Conservation (phyloP, 2,888 invertebrate genomes). For the Lithosia quadra region DNA sequence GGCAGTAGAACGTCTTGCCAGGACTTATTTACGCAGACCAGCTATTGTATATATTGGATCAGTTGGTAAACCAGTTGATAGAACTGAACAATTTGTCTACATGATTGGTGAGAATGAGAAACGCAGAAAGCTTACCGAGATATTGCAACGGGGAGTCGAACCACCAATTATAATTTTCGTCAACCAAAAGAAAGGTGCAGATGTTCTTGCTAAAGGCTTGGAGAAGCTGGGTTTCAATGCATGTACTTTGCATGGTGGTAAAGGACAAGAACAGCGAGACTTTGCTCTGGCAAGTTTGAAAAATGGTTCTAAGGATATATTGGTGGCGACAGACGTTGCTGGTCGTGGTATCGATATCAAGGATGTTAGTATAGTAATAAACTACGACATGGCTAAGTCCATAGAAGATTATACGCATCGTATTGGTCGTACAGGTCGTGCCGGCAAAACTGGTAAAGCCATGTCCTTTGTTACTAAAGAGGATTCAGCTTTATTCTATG, state of each 20-base stretch:
- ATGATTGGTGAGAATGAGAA: constrained; percentile 98
- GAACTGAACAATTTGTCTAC: constrained; percentile 98
- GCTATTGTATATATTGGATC: constrained; percentile 99
- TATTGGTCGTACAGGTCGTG: constrained; percentile 99
- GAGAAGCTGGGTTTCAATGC: constrained; percentile 99
- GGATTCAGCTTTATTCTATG: constrained; percentile 97
- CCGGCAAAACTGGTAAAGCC: constrained; percentile 98
- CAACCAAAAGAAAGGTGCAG: constrained; percentile 99
- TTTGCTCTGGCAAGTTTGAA: constrained; percentile 99
- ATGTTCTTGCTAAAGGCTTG: constrained; percentile 98
- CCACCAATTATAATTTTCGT: constrained; percentile 99
- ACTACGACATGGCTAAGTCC: constrained; percentile 99
- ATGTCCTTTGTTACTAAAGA: constrained; percentile 99
- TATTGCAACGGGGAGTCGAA: constrained; percentile 95
- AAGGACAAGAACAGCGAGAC: constrained; percentile 99
- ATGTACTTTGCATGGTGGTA: constrained; percentile 99
- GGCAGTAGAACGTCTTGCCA: constrained; percentile 97
- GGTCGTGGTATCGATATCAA: constrained; percentile 99
- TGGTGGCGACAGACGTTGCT: constrained; percentile 99
- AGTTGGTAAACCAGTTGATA: constrained; percentile 98
- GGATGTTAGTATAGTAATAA: constrained; percentile 99
- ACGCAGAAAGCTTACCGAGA: constrained; percentile 97
- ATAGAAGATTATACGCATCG: constrained; percentile 99
- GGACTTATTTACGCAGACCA: constrained; percentile 97
- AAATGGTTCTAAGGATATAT: constrained; percentile 97